Evolutionary conservation across 2,113 vertebrate species (phyloP), one percentile per base, ranked within the genome.

Genomic region (Eudyptes chrysolophus): DNA sequence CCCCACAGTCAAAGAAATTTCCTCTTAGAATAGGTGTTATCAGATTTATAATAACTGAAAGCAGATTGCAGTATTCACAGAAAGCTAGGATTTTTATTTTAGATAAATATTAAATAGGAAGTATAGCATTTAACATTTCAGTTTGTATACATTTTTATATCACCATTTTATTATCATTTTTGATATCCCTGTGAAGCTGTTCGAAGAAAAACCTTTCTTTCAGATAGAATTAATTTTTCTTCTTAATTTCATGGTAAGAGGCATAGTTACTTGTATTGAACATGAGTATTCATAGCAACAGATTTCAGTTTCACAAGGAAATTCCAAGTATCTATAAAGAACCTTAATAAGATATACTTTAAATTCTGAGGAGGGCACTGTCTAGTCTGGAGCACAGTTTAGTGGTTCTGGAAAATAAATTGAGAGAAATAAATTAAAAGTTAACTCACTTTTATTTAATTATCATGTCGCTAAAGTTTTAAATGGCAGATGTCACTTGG

Each of bases 231-330:
- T 61, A 2, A 30, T 96, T 96, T 95, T 75, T 85, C 38, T 71
- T 82, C 84, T 42, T 88, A 49, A 80, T 89, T 87, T 92, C 68
- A 74, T 38, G 24, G 88, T 62, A 85, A 92, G 77, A 94, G 65
- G 54, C 80, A 92, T 48, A 97, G 90, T 95, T 95, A 91, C 72
- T 88, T 92, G 57, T 66, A 58, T 92, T 80, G 71, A 97, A 92
- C 19, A 48, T 82, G 77, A 95, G 54, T 51, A 68, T 95, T 79
- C 69, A 94, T 30, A 82, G 8, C 71, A 93, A 89, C 17, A 77
- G 51, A 82, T 96, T 92, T 93, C 74, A 65, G 24, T 91, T 83
- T 95, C 10, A 4, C 68, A 66, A 87, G 85, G 70, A 94, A 96
- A 77, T 81, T 92, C 81, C 40, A 75, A 71, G 36, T 96, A 26